Conservation (phyloP, 2,888 invertebrate species). For the Drosophila gaucha region DNA sequence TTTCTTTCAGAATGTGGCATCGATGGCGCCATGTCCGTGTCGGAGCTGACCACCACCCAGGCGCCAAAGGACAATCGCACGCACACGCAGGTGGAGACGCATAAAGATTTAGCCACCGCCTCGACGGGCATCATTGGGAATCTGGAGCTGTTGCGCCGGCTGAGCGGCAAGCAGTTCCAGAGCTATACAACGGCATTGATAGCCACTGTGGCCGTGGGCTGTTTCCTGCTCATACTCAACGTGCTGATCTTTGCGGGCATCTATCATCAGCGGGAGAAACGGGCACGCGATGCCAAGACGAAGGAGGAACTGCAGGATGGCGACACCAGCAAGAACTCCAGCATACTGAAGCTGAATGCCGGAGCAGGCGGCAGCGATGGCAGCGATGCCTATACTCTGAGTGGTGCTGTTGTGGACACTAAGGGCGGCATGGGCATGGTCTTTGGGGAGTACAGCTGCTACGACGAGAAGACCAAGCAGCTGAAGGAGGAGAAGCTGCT, state of each 20-base stretch:
- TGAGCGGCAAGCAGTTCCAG: constrained; percentile 92
- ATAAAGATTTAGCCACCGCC: constrained; percentile 81
- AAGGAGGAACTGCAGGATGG: constrained; percentile 89
- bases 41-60: constrained; percentile 82
- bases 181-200: constrained; percentile 95
- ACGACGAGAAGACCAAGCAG: constrained; percentile 86
- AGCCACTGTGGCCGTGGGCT: constrained; percentile 94
- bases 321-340: constrained; percentile 85
- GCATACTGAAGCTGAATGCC: constrained; percentile 81
- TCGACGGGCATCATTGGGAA: constrained; percentile 85
- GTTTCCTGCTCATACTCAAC: constrained; percentile 92
- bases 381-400: constrained; percentile 63
- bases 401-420: constrained; percentile 63
- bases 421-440: constrained; percentile 71
- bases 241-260: constrained; percentile 95
- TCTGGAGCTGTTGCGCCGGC: constrained; percentile 89
- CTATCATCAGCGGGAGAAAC: constrained; percentile 91
- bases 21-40: constrained; percentile 80
- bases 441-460: constrained; percentile 89
- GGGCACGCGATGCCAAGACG: constrained; percentile 88
- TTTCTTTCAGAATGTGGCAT: constrained; percentile 69
- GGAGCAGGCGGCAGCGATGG: constrained; percentile 46
- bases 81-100: constrained; percentile 59
- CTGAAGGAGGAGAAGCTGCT: constrained; percentile 86
- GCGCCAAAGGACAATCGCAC: constrained; percentile 83